Percentiles rank a stretch among this genome's conserved stretches.
These are phyloP conservation scores for Catharus fuscescens DNA, from an alignment of 2,113 vertebrate genomes.

Conservation along the genomic window DNA sequence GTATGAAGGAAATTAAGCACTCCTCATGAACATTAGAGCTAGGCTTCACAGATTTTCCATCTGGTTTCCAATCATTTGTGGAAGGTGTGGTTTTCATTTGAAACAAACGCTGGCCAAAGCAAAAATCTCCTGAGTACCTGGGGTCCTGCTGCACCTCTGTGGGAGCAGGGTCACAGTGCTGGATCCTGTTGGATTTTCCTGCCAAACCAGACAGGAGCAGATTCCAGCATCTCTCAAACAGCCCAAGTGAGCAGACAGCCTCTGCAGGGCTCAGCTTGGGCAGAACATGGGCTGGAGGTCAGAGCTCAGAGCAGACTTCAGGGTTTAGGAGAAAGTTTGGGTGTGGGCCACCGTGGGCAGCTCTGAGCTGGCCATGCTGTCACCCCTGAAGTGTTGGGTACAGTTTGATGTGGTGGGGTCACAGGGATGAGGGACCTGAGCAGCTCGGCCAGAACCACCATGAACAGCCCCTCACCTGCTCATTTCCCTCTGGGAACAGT, in stretches of 20 bases:
- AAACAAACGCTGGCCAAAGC: not conserved
- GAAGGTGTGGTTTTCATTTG: not conserved
- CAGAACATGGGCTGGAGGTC: not conserved
- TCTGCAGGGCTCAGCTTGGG: not conserved
- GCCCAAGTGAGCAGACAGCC: fast-evolving
- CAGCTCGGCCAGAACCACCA: not conserved
- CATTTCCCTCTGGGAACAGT: not conserved
- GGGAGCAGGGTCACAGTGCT: not conserved
- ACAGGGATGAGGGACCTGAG: not conserved
- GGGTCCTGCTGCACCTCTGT: not conserved
- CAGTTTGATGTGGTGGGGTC: not conserved
- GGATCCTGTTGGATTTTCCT: not conserved
- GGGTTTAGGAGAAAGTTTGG: not conserved
- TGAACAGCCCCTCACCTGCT: not conserved
- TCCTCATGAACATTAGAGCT: not conserved
- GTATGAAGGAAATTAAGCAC: not conserved
- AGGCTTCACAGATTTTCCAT: not conserved
- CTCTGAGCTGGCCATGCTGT: not conserved
- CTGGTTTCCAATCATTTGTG: not conserved
- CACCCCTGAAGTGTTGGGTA: fast-evolving
- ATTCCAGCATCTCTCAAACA: fast-evolving
- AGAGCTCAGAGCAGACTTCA: not conserved
- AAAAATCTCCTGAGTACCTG: not conserved
- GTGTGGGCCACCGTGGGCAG: not conserved
- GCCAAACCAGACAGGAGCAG: not conserved